Percentiles rank a stretch among this genome's conserved stretches.
Conservation (phyloP, 2,888 invertebrate species). For the Nysson spinosus region DNA sequence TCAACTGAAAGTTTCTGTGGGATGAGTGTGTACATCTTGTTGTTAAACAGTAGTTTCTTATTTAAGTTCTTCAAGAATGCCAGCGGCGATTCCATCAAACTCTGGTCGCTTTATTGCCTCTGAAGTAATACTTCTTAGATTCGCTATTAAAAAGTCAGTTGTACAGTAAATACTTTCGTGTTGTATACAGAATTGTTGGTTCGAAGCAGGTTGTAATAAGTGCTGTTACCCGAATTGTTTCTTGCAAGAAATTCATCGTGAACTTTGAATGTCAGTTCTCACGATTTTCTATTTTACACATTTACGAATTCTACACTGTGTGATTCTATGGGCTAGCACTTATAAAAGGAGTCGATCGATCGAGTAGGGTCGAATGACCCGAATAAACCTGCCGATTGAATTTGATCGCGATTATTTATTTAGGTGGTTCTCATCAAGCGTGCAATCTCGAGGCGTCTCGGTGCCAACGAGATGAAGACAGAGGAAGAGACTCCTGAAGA, state of each 20-base stretch:
- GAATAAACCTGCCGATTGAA: conserved; percentile 57
- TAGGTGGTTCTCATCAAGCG: conserved; percentile 25
- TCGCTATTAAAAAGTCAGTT: too few species aligned
- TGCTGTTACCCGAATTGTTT: too few species aligned
- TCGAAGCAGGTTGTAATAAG: too few species aligned
- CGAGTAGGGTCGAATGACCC: conserved; percentile 50
- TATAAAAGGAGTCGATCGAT: conserved; percentile 50
- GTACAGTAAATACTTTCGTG: too few species aligned
- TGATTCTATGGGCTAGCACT: conserved; percentile 47
- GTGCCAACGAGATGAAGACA: conserved; percentile 21
- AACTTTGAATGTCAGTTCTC: too few species aligned
- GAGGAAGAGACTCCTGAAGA: conserved; percentile 8
- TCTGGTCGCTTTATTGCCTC: neutral
- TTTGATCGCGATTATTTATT: conserved; percentile 58
- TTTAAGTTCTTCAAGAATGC: conserved; percentile 11
- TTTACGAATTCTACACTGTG: conserved; percentile 14
- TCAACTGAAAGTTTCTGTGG: conserved; percentile 10
- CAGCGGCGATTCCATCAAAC: neutral
- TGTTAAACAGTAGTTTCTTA: conserved; percentile 26
- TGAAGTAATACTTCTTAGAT: too few species aligned
- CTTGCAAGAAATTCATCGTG: too few species aligned
- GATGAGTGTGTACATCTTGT: conserved; percentile 15
- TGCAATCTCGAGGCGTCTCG: conserved; percentile 27
- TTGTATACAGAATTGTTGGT: too few species aligned
- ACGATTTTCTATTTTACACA: too few species aligned